Evolutionary conservation across 2,888 invertebrate genomes (phyloP).

Genomic region (Chloromyia formosa): DNA sequence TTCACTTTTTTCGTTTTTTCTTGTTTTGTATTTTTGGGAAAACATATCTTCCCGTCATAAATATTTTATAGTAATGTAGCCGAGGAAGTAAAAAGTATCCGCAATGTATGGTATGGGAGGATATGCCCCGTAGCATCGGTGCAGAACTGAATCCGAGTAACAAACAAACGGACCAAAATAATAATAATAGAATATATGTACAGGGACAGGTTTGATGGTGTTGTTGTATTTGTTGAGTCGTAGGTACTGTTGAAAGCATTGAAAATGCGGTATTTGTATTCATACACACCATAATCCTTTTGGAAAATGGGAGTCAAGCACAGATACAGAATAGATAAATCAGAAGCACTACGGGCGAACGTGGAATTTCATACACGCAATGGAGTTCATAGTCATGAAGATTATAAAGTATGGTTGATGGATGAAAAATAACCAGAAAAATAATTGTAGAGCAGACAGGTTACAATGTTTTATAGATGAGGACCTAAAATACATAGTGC

Average conservation of each 20-base stretch:
- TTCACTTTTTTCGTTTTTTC: background rate
- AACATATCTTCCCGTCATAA: constrained; percentile 45
- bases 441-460: too few relatives aligned
- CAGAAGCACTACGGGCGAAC: too few relatives aligned
- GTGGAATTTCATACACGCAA: too few relatives aligned
- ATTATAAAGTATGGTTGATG: too few relatives aligned
- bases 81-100: constrained; percentile 43
- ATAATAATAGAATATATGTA: background rate
- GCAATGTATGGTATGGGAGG: background rate
- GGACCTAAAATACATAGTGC: too few relatives aligned
- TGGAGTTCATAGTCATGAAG: too few relatives aligned
- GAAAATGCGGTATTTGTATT: constrained; percentile 20
- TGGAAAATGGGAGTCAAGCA: background rate
- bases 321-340: too few relatives aligned
- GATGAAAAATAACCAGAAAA: too few relatives aligned
- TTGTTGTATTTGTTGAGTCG: background rate
- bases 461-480: too few relatives aligned
- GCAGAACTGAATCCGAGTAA: background rate
- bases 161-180: constrained; percentile 23
- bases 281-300: background rate
- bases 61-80: constrained; percentile 48
- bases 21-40: constrained; percentile 8
- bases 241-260: background rate
- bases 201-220: too few relatives aligned
- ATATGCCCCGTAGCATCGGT: background rate